Conservation (phyloP, 2,113 vertebrate genomes). For the Rattus rattus region DNA sequence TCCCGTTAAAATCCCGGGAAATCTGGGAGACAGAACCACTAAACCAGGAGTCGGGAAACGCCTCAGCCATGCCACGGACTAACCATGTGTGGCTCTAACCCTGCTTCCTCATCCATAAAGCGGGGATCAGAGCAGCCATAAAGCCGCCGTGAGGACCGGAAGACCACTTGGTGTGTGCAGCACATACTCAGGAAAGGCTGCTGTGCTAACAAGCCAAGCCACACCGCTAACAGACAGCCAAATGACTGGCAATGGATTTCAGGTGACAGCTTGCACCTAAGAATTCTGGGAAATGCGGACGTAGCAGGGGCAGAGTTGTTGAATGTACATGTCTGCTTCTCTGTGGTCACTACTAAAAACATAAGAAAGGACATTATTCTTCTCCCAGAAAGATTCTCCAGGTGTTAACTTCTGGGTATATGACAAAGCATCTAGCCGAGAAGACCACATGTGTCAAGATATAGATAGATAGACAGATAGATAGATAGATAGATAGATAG, state of each 20-base stretch:
- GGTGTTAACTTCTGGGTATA: neutral
- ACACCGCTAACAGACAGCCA: slow-evolving; percentile 33
- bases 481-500: no score
- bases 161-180: neutral
- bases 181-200: neutral
- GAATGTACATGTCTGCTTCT: neutral
- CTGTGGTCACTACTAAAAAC: neutral
- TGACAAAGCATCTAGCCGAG: slow-evolving; percentile 10
- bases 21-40: neutral
- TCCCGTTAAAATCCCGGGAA: neutral
- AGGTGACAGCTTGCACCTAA: neutral
- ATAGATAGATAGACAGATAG: no score
- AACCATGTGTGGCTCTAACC: neutral
- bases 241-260: neutral
- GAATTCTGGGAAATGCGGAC: neutral
- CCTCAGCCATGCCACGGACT: neutral
- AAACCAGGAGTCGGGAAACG: slow-evolving; percentile 22
- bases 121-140: neutral
- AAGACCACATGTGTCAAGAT: neutral
- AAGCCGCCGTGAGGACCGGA: neutral
- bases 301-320: neutral
- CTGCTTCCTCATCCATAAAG: neutral
- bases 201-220: neutral
- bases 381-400: neutral
- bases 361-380: neutral